Evolutionary conservation across 2,888 invertebrate species (phyloP).

Genomic region (Lasiommata megera): DNA sequence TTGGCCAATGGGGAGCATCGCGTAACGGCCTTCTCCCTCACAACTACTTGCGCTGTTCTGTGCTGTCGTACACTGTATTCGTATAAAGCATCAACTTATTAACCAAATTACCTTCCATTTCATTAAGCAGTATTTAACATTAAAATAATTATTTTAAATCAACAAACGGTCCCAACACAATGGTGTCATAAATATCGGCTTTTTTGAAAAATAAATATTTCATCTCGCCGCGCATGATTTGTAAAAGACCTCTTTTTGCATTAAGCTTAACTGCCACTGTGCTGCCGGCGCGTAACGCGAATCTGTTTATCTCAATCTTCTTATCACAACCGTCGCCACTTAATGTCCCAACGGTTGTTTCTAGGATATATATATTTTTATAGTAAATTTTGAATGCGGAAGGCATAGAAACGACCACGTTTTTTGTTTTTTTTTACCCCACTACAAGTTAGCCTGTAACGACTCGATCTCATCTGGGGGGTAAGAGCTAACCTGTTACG

Average conservation of each 20-base stretch:
- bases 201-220: constrained; percentile 12
- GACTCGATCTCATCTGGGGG: too few relatives aligned
- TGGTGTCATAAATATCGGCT: constrained; percentile 18
- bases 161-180: constrained; percentile 9
- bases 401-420: too few relatives aligned
- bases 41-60: neutral
- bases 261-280: neutral
- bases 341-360: too few relatives aligned
- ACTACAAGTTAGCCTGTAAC: too few relatives aligned
- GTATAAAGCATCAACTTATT: constrained; percentile 5
- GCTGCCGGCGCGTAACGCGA: too few relatives aligned
- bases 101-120: constrained; percentile 11
- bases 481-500: too few relatives aligned
- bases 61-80: neutral
- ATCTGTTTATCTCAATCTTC: too few relatives aligned
- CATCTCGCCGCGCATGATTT: constrained; percentile 14
- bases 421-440: too few relatives aligned
- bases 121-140: constrained; percentile 6
- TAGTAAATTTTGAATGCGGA: too few relatives aligned
- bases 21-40: neutral
- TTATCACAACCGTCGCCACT: too few relatives aligned
- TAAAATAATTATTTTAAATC: constrained; percentile 12
- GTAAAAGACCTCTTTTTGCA: neutral
- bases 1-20: neutral
- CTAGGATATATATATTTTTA: too few relatives aligned